These are phyloP conservation scores for Myotis davidii DNA, from an alignment of 2,113 vertebrate genomes.

Conservation along the genomic window DNA sequence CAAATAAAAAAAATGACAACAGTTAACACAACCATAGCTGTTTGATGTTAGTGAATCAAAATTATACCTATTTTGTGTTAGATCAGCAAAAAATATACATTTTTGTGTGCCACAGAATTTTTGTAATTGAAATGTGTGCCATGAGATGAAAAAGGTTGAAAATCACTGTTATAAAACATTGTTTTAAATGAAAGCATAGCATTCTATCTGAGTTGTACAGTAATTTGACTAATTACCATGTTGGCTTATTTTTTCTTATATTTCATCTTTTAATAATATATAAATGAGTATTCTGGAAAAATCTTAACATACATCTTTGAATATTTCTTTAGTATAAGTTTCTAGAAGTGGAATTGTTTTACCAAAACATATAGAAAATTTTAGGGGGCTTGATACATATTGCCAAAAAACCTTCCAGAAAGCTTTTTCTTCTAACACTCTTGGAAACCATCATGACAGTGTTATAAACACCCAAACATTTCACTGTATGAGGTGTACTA, in stretches of 20 bases:
- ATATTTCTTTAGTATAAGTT: conserved; percentile 1
- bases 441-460: background rate
- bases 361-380: background rate
- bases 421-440: background rate
- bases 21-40: background rate
- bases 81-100: background rate
- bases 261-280: background rate
- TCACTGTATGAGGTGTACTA: conserved; percentile 7
- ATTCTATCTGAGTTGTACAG: background rate
- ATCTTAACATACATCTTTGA: background rate
- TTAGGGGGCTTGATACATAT: background rate
- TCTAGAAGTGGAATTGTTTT: background rate
- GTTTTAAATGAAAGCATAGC: background rate
- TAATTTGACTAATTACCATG: background rate
- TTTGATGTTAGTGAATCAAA: background rate
- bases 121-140: background rate
- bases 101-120: background rate
- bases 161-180: background rate
- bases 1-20: background rate
- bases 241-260: background rate
- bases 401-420: background rate
- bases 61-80: background rate
- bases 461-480: conserved; percentile 1
- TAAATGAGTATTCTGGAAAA: background rate
- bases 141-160: background rate